phyloP scores from a whole-genome alignment of 2,888 invertebrate species.

The Harpalus rubripes region DNA sequence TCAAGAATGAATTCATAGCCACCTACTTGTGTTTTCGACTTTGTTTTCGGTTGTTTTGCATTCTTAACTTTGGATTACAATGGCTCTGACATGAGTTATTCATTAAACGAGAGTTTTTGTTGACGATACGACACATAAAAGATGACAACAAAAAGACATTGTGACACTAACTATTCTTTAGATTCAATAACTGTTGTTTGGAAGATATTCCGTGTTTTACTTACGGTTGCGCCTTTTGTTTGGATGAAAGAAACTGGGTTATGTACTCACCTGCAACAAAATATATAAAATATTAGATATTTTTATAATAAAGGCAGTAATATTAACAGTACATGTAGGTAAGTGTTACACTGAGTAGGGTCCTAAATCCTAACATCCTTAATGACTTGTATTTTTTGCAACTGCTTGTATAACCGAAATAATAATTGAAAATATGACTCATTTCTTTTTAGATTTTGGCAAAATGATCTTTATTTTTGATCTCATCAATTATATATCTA shows the following conservation, averaged over 20 bases:
- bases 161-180: conserved; percentile 49
- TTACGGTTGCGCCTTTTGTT: conserved; percentile 32
- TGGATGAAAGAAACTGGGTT: conserved; percentile 3
- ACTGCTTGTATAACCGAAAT: no score
- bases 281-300: conserved; percentile 23
- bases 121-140: conserved; percentile 36
- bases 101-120: conserved; percentile 47
- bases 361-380: no score
- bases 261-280: conserved; percentile 49
- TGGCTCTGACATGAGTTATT: conserved; percentile 50
- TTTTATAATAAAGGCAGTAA: not conserved
- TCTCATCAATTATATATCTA: no score
- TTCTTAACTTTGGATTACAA: conserved; percentile 51
- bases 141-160: conserved; percentile 19
- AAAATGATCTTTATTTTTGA: no score
- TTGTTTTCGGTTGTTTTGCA: conserved; percentile 50
- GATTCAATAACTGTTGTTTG: conserved; percentile 39
- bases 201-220: conserved; percentile 36
- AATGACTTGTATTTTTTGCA: no score
- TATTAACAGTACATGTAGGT: not conserved
- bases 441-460: no score
- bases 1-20: conserved; percentile 28
- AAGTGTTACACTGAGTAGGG: no score
- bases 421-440: no score
- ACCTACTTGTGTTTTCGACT: conserved; percentile 43